Base-by-base conservation (phyloP, 2,888 invertebrate species). In the Homarus gammarus region DNA sequence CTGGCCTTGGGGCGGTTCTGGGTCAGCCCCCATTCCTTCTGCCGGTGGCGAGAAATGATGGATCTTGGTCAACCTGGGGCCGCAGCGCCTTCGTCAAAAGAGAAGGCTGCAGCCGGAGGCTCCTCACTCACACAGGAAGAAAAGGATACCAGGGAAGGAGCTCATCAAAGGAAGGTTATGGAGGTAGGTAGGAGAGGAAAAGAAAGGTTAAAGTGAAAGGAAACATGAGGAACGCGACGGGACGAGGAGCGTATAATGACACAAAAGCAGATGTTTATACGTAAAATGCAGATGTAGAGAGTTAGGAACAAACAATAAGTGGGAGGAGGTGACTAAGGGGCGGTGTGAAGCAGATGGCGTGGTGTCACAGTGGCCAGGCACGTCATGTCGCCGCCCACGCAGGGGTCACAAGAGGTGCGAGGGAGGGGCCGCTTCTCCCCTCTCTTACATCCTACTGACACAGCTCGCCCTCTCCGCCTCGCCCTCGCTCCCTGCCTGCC, bases 1-100 rank as follows among this genome's bases (percentile, higher is more conserved):
- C 87, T 87, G 87, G 87, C 87, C 87, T 87, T 87, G 81, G 87
- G 81, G 61, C 81, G 81, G 87, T 73, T 82, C 64, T 87, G 81
- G 87, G 87, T 82, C 87, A 87, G 87, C 87, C 87, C 87, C 87
- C 87, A 87, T 81, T 87, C 87, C 87, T 87, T 81, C 64, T 61
- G 81, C 36, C 79, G 79, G 68, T 87, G 87, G 12, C 87, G 87
- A 22, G 87, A 87, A 87, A 87, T 87, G 81, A 31, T 87, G 87
- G 64, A 81, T 31, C 82, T 61, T 70, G 22, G 33, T 44, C n/a
- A 31, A 51, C 51, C 79, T 51, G 33, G 27, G 44, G 87, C 87
- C 87, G 75, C 81, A 49, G 40, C 40, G 75, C 82, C 87, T 82
- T 82, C 87, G 87, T 87, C 75, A 73, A 61, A 33, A 75, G 44